Evolutionary conservation across 2,888 invertebrate genomes (phyloP).

Genomic region (Scaptomyza parva): DNA sequence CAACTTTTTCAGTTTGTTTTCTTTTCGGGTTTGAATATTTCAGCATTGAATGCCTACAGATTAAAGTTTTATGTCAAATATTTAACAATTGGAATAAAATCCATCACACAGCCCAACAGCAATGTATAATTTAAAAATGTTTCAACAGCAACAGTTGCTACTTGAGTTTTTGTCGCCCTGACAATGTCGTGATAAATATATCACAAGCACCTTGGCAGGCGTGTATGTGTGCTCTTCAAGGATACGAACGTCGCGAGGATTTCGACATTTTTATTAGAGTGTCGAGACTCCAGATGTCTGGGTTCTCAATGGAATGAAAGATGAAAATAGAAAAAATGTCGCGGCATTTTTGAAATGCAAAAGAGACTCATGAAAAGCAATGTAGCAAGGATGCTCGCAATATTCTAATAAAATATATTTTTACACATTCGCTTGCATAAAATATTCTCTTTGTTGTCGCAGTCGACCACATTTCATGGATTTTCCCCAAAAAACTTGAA

Average conservation of each 20-base stretch:
- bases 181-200: slow-evolving; percentile 66
- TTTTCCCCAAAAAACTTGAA: slow-evolving; percentile 65
- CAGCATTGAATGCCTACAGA: too few species aligned
- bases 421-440: slow-evolving; percentile 63
- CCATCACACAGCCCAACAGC: too few species aligned
- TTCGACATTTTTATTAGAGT: slow-evolving; percentile 69
- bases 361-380: slow-evolving; percentile 33
- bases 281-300: slow-evolving; percentile 36
- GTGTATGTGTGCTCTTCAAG: slow-evolving; percentile 32
- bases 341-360: slow-evolving; percentile 57
- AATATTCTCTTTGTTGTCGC: slow-evolving; percentile 66
- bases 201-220: slow-evolving; percentile 60
- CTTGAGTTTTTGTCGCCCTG: slow-evolving; percentile 28
- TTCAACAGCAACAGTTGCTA: slow-evolving; percentile 49
- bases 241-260: slow-evolving; percentile 46
- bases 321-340: slow-evolving; percentile 53
- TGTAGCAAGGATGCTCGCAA: slow-evolving; percentile 28
- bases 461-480: slow-evolving; percentile 65
- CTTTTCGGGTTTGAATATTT: neutral
- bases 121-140: too few species aligned
- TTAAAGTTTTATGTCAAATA: too few species aligned
- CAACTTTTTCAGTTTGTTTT: too few species aligned
- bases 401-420: slow-evolving; percentile 69
- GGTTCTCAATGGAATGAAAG: slow-evolving; percentile 20
- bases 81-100: too few species aligned